Evolutionary conservation across 1,140 invertebrate genomes (phyloP).

Genomic region (Tetramorium parvispinum): DNA sequence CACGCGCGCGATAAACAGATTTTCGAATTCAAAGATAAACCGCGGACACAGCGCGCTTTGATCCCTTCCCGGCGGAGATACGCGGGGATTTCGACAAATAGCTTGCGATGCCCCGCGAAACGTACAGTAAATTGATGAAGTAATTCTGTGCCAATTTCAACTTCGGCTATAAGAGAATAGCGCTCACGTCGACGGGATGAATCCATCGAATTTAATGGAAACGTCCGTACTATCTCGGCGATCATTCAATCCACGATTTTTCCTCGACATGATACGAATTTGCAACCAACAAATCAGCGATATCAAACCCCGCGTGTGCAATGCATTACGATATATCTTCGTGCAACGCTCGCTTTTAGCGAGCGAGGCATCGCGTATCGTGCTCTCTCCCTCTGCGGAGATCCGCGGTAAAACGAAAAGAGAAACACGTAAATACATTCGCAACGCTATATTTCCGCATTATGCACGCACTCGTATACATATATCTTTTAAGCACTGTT

Average conservation of each 20-base stretch:
- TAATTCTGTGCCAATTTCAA: slow-evolving; percentile 37
- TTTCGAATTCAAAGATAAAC: slow-evolving; percentile 16
- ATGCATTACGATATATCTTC: background rate
- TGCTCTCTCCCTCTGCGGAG: background rate
- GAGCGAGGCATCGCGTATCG: slow-evolving; percentile 13
- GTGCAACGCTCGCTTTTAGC: background rate
- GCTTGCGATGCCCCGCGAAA: slow-evolving; percentile 1
- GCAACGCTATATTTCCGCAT: background rate
- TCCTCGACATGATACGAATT: slow-evolving; percentile 16
- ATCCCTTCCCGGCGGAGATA: background rate
- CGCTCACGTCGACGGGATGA: background rate
- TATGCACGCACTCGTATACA: background rate
- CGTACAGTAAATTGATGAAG: slow-evolving; percentile 13
- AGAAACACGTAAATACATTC: background rate
- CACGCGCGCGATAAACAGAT: slow-evolving; percentile 2
- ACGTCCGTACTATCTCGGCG: slow-evolving; percentile 19
- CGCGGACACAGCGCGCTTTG: background rate
- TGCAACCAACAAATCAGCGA: slow-evolving; percentile 39
- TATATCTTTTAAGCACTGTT: slow-evolving; percentile 22
- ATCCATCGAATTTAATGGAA: slow-evolving; percentile 24
- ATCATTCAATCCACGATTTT: slow-evolving; percentile 24
- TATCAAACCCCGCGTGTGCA: background rate
- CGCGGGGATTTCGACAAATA: background rate
- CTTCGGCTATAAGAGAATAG: slow-evolving; percentile 10
- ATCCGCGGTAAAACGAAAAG: slow-evolving; percentile 7